Base-by-base conservation (phyloP, 2,113 vertebrate genomes). In the Passer domesticus region DNA sequence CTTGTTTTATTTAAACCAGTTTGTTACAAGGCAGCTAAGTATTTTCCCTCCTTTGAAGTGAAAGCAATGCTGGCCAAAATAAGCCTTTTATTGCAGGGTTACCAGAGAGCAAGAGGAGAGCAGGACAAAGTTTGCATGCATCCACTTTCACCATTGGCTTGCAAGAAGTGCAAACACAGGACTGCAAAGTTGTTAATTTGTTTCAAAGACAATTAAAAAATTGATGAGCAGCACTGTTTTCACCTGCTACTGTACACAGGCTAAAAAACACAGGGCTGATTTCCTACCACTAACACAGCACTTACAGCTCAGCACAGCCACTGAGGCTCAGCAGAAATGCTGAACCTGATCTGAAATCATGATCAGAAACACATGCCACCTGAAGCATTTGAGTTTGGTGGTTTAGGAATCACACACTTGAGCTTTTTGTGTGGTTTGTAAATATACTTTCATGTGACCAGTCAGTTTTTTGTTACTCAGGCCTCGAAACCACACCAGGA, bases 331-430 rank as follows among this genome's bases (percentile, higher is more conserved):
- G 13, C 33, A 60, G 37, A 33, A 69, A 24, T 30, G 20, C 19
- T 6, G 5, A 13, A 4, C 11, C 35, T 18, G 2, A 6, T 3
- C 35, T 25, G 6, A 23, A 58, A 27, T 11, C 4, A 12, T 0
- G 0, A 4, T 21, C 11, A 20, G 7, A 39, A 78, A 52, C 4
- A 5, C 4, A 2, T 1, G 6, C 0, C 11, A 35, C 7, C 14
- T 27, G 15, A 12, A 31, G 2, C 46, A 31, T 3, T 31, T 0
- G 1, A 22, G 1, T 10, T 5, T 5, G 1, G 4, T 8, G 5
- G 4, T 35, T 58, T 24, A 75, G 33, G 23, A 35, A 5, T 19
- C 18, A 24, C 5, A 2, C 1, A 49, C 53, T 0, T 3, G 25
- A 62, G 19, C 2, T 27, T 11, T 20, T 46, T 41, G 11, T 35